A percentile compares a stretch with the other conserved stretches of the same genome.
Evolutionary conservation across 2,888 invertebrate species (phyloP).

Genomic region (Cosmia trapezina): DNA sequence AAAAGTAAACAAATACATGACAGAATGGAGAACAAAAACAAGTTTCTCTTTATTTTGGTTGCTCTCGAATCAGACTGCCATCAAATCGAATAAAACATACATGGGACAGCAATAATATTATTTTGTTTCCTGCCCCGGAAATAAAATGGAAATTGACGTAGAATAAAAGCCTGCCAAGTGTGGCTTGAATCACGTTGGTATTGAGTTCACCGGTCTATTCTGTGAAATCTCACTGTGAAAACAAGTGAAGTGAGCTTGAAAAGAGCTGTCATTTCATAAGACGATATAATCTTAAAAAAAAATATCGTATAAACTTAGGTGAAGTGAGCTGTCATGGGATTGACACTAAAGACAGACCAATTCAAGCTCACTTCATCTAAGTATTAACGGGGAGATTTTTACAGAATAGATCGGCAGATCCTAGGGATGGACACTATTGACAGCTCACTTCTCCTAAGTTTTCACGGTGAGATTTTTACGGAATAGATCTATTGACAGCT

Average conservation of each 20-base stretch:
- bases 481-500: no score
- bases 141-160: conserved; percentile 21
- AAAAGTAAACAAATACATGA: conserved; percentile 8
- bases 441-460: no score
- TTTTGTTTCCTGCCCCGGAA: conserved; percentile 13
- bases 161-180: conserved; percentile 20
- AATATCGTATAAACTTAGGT: background rate
- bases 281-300: background rate
- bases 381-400: no score
- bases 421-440: no score
- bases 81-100: conserved; percentile 35
- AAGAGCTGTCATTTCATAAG: no score
- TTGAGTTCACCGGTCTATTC: background rate
- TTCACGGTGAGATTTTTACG: no score
- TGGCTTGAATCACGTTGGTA: background rate
- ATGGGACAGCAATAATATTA: conserved; percentile 4
- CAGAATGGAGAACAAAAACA: background rate
- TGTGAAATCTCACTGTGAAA: background rate
- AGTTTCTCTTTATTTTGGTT: conserved; percentile 23
- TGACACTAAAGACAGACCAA: no score
- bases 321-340: no score
- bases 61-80: conserved; percentile 29
- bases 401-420: no score
- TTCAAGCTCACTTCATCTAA: no score
- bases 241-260: no score